A percentile compares a stretch with the other conserved stretches of the same genome.
Evolutionary conservation across 2,113 vertebrate genomes (phyloP).

Genomic region (Phalacrocorax pelagicus): DNA sequence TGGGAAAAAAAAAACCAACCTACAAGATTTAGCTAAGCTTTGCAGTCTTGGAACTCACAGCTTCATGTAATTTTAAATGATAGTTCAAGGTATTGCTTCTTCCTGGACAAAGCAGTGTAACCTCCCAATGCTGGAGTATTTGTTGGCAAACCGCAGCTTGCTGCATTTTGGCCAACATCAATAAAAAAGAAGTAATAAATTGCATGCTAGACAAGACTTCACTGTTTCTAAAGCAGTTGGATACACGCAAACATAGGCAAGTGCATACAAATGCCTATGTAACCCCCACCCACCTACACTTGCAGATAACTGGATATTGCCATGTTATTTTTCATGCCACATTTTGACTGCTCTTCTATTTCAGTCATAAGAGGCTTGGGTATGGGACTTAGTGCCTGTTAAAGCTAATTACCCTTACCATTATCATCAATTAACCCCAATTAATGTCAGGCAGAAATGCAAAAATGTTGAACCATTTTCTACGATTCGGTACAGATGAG

Average conservation of each 20-base stretch:
- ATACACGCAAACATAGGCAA: neutral
- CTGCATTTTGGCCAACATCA: neutral
- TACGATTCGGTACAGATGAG: neutral
- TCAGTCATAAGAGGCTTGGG: neutral
- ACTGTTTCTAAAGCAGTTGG: neutral
- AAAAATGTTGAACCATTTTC: neutral
- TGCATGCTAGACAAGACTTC: neutral
- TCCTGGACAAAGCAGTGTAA: neutral
- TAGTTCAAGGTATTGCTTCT: neutral
- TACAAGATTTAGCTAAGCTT: neutral
- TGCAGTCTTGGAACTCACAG: neutral
- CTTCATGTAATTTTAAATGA: neutral
- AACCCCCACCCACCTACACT: neutral
- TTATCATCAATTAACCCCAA: conserved; percentile 41
- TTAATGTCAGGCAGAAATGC: conserved; percentile 6
- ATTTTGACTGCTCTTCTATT: conserved; percentile 13
- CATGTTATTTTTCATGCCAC: neutral
- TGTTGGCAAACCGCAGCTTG: neutral
- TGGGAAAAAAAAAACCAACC: neutral
- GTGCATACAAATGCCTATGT: neutral
- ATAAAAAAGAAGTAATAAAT: neutral
- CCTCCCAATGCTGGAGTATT: neutral
- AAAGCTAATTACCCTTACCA: conserved; percentile 42
- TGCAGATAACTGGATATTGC: neutral
- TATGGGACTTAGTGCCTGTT: neutral